Evolutionary conservation across 2,797 vertebrate species (phyloP), one percentile per base, ranked within the genome.

Genomic region (Atherinosoma microstoma): DNA sequence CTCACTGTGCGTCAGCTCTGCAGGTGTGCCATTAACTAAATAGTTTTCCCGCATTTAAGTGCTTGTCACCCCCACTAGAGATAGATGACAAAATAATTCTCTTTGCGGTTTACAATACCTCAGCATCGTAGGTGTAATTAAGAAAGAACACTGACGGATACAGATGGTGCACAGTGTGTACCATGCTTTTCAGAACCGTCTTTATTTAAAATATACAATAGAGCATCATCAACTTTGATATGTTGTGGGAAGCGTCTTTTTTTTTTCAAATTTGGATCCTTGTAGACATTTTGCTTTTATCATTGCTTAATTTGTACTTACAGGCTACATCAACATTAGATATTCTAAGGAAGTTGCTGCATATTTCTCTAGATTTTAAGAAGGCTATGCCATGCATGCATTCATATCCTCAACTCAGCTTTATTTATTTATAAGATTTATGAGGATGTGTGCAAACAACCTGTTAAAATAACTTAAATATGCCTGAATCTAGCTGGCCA

Each of bases 71-170:
- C 12, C 0, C 0, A 10, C 0, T 0, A 0, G 68, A 87, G 87
- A 91, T 84, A 82, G 87, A 90, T 89, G 87, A 71, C 83, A 83
- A 86, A 87, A 92, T 85, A 80, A 91, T 88, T 76, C 82, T 84
- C 78, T 70, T 79, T 71, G 64, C 2, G 1, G 73, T 87, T 87
- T 85, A 80, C 88, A 86, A 67, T 56, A 75, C 67, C 74, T 80
- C 85, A 68, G 70, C 77, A 16, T 27, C 30, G 32, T 64, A 69
- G 64, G 61, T 73, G 78, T 85, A 79, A 90, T 90, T 84, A 87
- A 86, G 83, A 60, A 66, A 12, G 47, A 70, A 72, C 75, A 64
- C 1, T 40, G 80, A 82, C 75, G 51, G 64, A 80, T 78, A 40
- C 79, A 86, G 56, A 80, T 79, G 82, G 60, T 35, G 29, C 59